Percentiles rank a stretch among this genome's conserved stretches.
These are phyloP conservation scores for Epinotia nisella DNA, from an alignment of 2,888 invertebrate species.

Conservation along the genomic window DNA sequence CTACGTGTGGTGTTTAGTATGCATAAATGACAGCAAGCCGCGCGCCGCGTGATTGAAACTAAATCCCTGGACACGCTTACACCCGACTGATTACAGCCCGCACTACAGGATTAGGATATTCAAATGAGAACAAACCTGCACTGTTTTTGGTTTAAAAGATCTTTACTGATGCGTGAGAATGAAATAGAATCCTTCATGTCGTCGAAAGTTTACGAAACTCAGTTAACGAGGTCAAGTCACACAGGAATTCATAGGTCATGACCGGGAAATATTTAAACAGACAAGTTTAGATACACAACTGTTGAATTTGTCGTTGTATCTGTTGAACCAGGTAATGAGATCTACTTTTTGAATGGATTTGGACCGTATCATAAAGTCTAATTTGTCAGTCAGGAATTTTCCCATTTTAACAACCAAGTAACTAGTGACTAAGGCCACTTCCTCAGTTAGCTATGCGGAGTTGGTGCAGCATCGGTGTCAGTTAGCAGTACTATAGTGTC, in stretches of 20 bases:
- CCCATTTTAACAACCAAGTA: too few species aligned
- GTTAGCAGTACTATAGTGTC: too few species aligned
- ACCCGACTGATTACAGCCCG: conserved; percentile 74
- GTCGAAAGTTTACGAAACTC: neutral
- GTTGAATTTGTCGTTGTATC: too few species aligned
- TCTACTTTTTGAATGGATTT: too few species aligned
- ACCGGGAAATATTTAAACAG: too few species aligned
- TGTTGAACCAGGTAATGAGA: too few species aligned
- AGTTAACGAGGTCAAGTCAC: neutral
- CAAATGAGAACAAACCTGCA: conserved; percentile 58
- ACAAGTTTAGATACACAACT: too few species aligned
- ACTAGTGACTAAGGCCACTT: too few species aligned
- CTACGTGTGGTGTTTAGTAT: conserved; percentile 78
- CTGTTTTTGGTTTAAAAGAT: conserved; percentile 22
- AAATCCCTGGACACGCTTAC: conserved; percentile 72
- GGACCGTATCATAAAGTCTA: too few species aligned
- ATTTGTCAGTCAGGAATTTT: too few species aligned
- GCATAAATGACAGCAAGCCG: conserved; percentile 79
- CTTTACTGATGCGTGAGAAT: neutral
- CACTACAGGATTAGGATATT: conserved; percentile 72
- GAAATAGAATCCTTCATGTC: neutral
- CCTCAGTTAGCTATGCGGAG: too few species aligned
- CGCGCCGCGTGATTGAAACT: conserved; percentile 79
- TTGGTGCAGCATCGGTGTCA: too few species aligned
- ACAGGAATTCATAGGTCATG: neutral